These are phyloP conservation scores for Hozukius guyotensis DNA, from an alignment of 2,797 vertebrate species.

Conservation along the genomic window DNA sequence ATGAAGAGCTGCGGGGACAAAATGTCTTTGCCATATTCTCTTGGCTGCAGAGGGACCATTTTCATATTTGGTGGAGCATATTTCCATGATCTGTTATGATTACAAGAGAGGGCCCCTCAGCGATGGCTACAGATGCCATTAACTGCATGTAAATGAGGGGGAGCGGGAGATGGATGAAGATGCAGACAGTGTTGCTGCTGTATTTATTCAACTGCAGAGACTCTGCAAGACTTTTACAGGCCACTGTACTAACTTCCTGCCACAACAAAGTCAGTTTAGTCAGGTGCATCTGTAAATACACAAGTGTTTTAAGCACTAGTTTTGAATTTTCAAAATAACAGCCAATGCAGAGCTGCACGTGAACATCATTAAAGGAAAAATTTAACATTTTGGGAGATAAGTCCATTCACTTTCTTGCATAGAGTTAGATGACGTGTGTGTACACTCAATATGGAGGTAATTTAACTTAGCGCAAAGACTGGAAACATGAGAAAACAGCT, in stretches of 20 bases:
- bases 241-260: not conserved
- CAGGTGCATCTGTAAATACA: not conserved
- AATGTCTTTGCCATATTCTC: constrained; percentile 15
- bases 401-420: not conserved
- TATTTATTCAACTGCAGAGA: constrained; percentile 19
- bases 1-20: constrained; percentile 53
- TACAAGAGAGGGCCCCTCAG: not conserved
- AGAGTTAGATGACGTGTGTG: not conserved
- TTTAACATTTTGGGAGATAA: not conserved
- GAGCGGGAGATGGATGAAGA: not conserved
- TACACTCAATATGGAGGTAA: not conserved
- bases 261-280: not conserved
- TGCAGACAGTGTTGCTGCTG: constrained; percentile 2
- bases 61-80: constrained; percentile 4
- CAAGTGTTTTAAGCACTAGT: not conserved
- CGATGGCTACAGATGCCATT: not conserved
- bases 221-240: not conserved
- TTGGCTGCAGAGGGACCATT: not conserved
- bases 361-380: not conserved
- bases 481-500: not conserved
- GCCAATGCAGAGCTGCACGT: not conserved
- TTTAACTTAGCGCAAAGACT: not conserved
- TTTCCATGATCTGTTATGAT: constrained; percentile 1
- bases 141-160: constrained; percentile 26
- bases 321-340: not conserved